Evolutionary conservation across 2,113 vertebrate genomes (phyloP), one percentile per base, ranked within the genome.

Genomic region (Okapia johnstoni): DNA sequence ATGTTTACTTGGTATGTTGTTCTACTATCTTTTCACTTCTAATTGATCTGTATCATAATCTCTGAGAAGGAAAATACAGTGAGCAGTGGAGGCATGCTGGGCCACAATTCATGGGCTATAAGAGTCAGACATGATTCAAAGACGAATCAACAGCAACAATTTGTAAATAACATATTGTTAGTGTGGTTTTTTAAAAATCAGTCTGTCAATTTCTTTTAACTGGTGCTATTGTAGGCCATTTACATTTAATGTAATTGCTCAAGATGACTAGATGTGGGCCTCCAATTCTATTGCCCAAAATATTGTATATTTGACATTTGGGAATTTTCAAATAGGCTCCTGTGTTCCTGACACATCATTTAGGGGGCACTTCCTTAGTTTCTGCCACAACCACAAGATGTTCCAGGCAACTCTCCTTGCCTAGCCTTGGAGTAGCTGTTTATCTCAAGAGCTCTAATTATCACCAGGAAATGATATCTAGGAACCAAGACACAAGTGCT

Each of bases 81-180:
- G 63, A 66, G 36, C 17, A 5, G 8, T 21, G 63, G n/a, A 21
- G 63, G 63, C 19, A 3, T 70, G 63, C 17, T 70, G 9, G 63
- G 9, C 63, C 36, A 12, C n/a, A 6, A 21, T 70, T 17, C 63
- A 16, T 21, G n/a, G 17, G 63, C 21, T 36, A 21, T 11, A 36
- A 23, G n/a, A 70, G 9, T 70, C n/a, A 70, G 63, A 36, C 17
- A 10, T 21, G 33, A 36, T 10, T 36, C 63, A 66, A 1, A 21
- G 63, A 70, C 0, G 0, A 70, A 70, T 36, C 9, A 21, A 36
- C 8, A 70, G 21, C 9, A 19, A 2, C 3, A 70, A 36, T 60
- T 88, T 48, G 10, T 23, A 52, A 36, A 33, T 25, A n/a, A 19
- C 2, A 93, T 40, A 54, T 9, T 85, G 79, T 25, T 50, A 46